These are phyloP conservation scores for Quadroppia sp. DNA, from an alignment of 2,888 invertebrate genomes.

Conservation along the genomic window DNA sequence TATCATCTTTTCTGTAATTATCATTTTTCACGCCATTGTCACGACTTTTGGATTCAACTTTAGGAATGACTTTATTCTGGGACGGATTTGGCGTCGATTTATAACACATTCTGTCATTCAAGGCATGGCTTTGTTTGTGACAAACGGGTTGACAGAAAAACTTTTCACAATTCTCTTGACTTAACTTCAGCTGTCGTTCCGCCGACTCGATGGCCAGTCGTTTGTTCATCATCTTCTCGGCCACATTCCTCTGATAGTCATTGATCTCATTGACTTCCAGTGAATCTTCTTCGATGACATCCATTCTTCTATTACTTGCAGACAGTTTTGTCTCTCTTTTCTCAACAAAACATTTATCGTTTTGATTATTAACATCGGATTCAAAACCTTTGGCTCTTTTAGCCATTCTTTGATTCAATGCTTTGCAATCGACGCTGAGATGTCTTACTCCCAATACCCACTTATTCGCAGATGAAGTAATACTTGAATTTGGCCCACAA, in stretches of 20 bases:
- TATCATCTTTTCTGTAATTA: not conserved
- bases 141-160: not conserved
- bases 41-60: not conserved
- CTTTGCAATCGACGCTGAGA: not conserved
- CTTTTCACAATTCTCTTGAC: not conserved
- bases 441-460: conserved; percentile 25
- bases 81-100: not conserved
- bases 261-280: not conserved
- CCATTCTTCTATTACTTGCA: not conserved
- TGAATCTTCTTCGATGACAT: conserved; percentile 4
- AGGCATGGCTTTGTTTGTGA: not conserved
- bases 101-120: not conserved
- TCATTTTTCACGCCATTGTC: not conserved
- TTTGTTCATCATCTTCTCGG: not conserved
- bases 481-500: conserved; percentile 7
- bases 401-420: conserved; percentile 1
- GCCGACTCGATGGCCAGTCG: not conserved
- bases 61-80: not conserved
- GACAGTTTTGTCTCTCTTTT: not conserved
- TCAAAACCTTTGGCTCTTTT: not conserved
- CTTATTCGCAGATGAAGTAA: not conserved
- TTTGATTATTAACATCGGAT: not conserved
- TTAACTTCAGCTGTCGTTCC: not conserved
- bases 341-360: not conserved
- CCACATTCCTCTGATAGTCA: not conserved